These are phyloP conservation scores for Thelaira solivaga DNA, from an alignment of 2,888 invertebrate genomes.

Conservation along the genomic window DNA sequence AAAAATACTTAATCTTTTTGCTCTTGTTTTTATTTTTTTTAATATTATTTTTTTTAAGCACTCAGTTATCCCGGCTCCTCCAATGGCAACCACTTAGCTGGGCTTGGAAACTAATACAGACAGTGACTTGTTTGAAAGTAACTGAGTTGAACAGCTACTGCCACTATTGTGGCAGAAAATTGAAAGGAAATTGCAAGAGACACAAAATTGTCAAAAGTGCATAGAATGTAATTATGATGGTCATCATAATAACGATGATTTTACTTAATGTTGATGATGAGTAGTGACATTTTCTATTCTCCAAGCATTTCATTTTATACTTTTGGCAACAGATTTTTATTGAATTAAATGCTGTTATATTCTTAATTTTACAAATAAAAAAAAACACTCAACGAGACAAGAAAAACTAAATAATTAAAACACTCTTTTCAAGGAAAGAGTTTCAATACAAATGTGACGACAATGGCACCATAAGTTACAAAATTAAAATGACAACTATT, in stretches of 20 bases:
- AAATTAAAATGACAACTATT: too few relatives aligned
- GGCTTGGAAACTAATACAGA: not conserved
- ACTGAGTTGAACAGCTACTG: conserved; percentile 38
- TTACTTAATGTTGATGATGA: conserved; percentile 51
- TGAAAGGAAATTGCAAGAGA: conserved; percentile 55
- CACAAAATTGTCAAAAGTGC: conserved; percentile 51
- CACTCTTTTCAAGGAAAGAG: not conserved
- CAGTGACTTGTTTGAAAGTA: conserved; percentile 21
- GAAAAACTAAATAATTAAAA: conserved; percentile 26
- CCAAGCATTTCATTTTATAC: conserved; percentile 8
- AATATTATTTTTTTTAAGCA: not conserved
- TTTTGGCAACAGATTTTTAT: conserved; percentile 37
- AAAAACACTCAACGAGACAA: not conserved
- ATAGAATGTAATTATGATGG: conserved; percentile 52
- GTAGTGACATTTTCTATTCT: conserved; percentile 28
- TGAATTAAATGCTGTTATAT: conserved; percentile 21
- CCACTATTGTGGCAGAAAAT: conserved; percentile 30
- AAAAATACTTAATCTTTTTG: not conserved
- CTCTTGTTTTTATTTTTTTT: not conserved
- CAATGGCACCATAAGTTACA: not conserved
- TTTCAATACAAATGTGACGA: not conserved
- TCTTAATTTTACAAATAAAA: conserved; percentile 3
- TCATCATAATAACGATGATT: conserved; percentile 51
- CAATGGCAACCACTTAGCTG: conserved; percentile 12
- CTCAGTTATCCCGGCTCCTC: not conserved